A percentile compares a stretch with the other conserved stretches of the same genome.
These are phyloP conservation scores for Papilio aristodemus DNA, from an alignment of 1,140 invertebrate genomes.

Conservation along the genomic window DNA sequence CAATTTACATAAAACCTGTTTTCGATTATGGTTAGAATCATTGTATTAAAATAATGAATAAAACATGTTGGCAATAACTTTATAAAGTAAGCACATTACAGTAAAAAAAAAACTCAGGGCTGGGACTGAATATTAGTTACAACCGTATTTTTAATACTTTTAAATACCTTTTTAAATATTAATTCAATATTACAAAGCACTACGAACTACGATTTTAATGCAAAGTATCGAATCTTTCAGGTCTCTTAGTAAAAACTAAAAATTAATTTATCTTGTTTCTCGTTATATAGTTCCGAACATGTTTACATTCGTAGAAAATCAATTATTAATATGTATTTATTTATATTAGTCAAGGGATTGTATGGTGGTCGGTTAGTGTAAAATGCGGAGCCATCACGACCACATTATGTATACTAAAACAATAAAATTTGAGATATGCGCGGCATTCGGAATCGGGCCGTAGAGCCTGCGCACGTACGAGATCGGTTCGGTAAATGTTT, in stretches of 20 bases:
- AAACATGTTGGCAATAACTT: background rate
- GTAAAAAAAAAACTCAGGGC: background rate
- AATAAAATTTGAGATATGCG: slow-evolving; percentile 8
- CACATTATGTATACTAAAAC: background rate
- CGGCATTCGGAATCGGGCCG: slow-evolving; percentile 28
- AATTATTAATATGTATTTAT: too few species aligned
- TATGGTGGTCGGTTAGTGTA: too few species aligned
- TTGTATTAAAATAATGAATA: slow-evolving; percentile 19
- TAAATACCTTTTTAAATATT: too few species aligned
- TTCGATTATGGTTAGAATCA: background rate
- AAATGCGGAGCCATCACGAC: background rate
- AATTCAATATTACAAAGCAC: too few species aligned
- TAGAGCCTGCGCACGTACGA: slow-evolving; percentile 22
- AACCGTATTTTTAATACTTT: too few species aligned
- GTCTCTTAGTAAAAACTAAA: too few species aligned
- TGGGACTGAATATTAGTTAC: background rate
- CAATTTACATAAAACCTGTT: slow-evolving; percentile 5
- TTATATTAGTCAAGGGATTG: too few species aligned
- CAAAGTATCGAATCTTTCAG: too few species aligned
- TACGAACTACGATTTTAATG: too few species aligned
- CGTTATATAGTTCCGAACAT: too few species aligned
- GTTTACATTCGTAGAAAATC: too few species aligned
- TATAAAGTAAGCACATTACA: background rate
- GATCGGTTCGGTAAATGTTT: slow-evolving; percentile 38
- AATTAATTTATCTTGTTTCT: too few species aligned